Evolutionary conservation across 1,140 invertebrate species (phyloP), one percentile per base, ranked within the genome.

Genomic region (Bombus impatiens): DNA sequence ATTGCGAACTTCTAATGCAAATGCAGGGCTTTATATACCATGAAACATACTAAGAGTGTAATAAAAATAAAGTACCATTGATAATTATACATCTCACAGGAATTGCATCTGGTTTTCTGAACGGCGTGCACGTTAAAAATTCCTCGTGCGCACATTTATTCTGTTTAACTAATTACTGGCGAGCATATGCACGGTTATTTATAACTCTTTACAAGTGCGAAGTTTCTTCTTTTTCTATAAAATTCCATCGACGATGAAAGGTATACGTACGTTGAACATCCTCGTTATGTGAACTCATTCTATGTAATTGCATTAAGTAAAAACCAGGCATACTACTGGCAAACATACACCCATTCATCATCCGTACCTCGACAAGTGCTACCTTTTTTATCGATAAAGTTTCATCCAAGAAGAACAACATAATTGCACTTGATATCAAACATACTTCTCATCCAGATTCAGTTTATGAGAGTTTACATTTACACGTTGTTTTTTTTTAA

Each of bases 161-260:
- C 37, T 42, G 28, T 42, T 72, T 28, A n/a, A 72, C 71, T 72
- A 72, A 72, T 72, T 42, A 28, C 68, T 28, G 71, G 13, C 37
- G 40, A 72, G 8, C 28, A 42, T 72, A 37, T 25, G 15, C 68
- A 12, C 37, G 35, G 35, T 42, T 72, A 72, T 72, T 72, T 72
- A 72, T 72, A 72, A 15, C 70, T 40, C 25, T 71, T 25, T 40
- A 28, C 2, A 72, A 72, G 40, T 72, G 71, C 28, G 40, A 72
- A n/a, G 25, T 72, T 42, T 42, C 13, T 9, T 42, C 40, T n/a
- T 72, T n/a, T 40, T 71, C 18, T 44, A 77, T 57, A 57, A 76
- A 76, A 53, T 76, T 59, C 75, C 35, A 77, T 77, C 25, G 75
- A 77, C 35, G 53, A 77, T 75, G 72, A 77, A 77, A 72, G 35